Evolutionary conservation across 2,797 vertebrate genomes (phyloP).

Genomic region (Aphelocoma californica): DNA sequence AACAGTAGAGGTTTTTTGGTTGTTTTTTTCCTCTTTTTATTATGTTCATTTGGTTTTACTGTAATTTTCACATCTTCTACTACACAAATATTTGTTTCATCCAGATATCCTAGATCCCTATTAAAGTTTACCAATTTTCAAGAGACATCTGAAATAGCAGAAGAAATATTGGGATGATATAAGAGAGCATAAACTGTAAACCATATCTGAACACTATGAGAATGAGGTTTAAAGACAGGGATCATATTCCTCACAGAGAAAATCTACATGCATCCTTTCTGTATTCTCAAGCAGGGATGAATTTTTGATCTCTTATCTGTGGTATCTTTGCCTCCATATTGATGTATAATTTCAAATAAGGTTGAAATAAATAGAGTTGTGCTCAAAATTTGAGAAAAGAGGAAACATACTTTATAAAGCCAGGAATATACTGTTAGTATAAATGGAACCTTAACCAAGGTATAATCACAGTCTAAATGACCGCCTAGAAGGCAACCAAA

Average conservation of each 20-base stretch:
- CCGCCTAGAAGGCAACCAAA: rapidly evolving
- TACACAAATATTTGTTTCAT: background rate
- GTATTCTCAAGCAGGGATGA: background rate
- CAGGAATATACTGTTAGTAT: background rate
- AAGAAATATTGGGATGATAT: background rate
- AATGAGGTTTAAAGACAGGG: background rate
- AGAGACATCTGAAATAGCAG: background rate
- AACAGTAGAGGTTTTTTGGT: background rate
- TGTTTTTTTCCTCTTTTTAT: background rate
- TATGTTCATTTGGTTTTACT: background rate
- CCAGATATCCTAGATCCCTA: background rate
- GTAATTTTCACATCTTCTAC: background rate
- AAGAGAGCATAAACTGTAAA: background rate
- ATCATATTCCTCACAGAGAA: background rate
- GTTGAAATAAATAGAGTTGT: background rate
- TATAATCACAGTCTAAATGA: background rate
- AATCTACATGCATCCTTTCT: background rate
- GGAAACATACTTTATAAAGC: background rate
- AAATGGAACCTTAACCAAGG: background rate
- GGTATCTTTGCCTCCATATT: background rate
- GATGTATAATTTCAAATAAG: background rate
- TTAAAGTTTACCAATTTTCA: background rate
- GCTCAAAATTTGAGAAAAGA: background rate
- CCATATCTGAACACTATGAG: background rate
- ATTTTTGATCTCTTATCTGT: background rate